Evolutionary conservation across 2,797 vertebrate genomes (phyloP), one percentile per base, ranked within the genome.

Genomic region (Xiphophorus birchmanni): DNA sequence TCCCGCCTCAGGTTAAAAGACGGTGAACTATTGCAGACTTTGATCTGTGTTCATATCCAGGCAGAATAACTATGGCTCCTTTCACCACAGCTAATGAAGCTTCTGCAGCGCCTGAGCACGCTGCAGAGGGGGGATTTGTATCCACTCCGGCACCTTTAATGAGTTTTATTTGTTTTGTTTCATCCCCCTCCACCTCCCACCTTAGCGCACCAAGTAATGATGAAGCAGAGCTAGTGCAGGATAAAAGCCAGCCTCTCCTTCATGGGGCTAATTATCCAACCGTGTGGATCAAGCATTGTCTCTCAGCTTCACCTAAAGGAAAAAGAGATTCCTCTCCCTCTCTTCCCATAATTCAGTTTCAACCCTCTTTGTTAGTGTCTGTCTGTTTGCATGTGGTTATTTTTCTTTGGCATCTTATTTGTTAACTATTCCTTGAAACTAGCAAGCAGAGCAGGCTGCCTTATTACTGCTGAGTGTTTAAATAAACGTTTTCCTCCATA

Each of bases 131-230:
- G 83, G 85, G 89, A 86, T 91, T 90, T 91, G 83, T 86, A 89
- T 1, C 80, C 90, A 86, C 83, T 82, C 79, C 50, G 82, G 87
- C 83, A 78, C 80, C 86, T 91, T 89, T 93, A 93, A 95, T 94
- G 90, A 94, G 90, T 91, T 93, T 88, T 93, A 93, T 94, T 93
- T 94, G 91, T 94, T 94, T 89, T 90, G 84, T 89, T 93, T 93
- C 89, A 91, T 92, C 85, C 90, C 77, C 90, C 82, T 90, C 86
- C 82, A 83, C 83, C 90, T 90, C 86, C 86, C 79, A 91, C 91
- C 85, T 88, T 86, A 73, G 73, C 73, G 89, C 77, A 85, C 80
- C 54, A 67, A 65, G 83, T 85, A 88, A 92, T 84, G 84, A 80
- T 79, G 88, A 88, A 73, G 86, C 90, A 84, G 86, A 84, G 80